phyloP scores from a whole-genome alignment of 64 coral and sea anemone species.

The Stylophora pistillata region DNA sequence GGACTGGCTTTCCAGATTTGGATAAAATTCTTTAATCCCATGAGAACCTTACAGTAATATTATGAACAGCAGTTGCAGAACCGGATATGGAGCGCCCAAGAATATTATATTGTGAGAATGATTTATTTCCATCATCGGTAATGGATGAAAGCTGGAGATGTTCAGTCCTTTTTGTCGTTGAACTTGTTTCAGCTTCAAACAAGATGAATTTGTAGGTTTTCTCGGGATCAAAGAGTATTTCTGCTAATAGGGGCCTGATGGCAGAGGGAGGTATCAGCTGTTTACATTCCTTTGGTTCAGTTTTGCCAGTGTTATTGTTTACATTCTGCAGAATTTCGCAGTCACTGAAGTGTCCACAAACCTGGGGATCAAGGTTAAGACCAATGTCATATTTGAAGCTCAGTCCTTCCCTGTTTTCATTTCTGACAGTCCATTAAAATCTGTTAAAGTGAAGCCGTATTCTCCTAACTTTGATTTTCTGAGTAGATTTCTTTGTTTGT shows the following conservation, averaged over 20 bases:
- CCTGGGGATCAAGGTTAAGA: not conserved
- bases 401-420: too few species aligned
- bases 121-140: not conserved
- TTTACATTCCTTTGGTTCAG: slow-evolving; percentile 1
- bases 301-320: slow-evolving; percentile 25
- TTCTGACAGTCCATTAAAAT: not conserved
- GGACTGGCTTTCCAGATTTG: slow-evolving; percentile 4
- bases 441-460: not conserved
- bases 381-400: slow-evolving; percentile 6
- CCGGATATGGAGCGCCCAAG: not conserved
- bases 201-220: slow-evolving; percentile 15
- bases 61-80: not conserved
- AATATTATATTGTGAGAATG: not conserved
- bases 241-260: too few species aligned
- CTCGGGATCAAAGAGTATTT: slow-evolving; percentile 18
- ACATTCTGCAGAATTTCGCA: too few species aligned
- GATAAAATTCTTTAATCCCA: not conserved
- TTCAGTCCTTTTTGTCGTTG: slow-evolving; percentile 17
- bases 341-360: not conserved
- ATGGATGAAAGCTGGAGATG: not conserved
- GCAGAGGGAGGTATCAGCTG: not conserved
- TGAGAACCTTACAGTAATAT: slow-evolving; percentile 3
- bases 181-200: too few species aligned
- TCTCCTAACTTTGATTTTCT: not conserved
- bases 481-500: not conserved